Evolutionary conservation across 1,140 invertebrate species (phyloP), one percentile per base, ranked within the genome.

Genomic region (Drosophila novamexicana): DNA sequence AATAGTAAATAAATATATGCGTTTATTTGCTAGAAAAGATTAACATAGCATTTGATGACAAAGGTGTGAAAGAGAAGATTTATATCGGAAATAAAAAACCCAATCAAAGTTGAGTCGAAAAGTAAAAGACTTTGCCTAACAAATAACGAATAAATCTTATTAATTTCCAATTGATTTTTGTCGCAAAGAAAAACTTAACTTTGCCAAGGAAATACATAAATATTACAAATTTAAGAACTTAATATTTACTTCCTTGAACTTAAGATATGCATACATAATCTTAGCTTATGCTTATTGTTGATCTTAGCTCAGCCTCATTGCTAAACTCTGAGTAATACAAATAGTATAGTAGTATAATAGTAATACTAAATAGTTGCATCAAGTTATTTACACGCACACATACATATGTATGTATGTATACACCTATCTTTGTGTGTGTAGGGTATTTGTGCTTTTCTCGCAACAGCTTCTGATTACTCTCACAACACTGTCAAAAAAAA

Each of bases 311-410:
- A 47, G 37, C 32, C 36, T 6, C 9, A 18, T 44, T 36, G 39
- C 47, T 36, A n/a, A 56, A 39, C 18, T 54, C 61, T 50, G 52
- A 50, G 22, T 65, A 57, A 71, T 56, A 14, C 40, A n/a, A n/a
- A n/a, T n/a, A n/a, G n/a, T n/a, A n/a, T n/a, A n/a, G n/a, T n/a
- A n/a, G n/a, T n/a, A n/a, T n/a, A n/a, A n/a, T n/a, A 50, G 22
- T 65, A 57, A 71, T 56, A 14, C 40, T 58, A 49, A 39, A 58
- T 39, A 49, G 29, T 57, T 66, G 53, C 53, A 47, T 47, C 34
- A 44, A 6, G 45, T 49, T 22, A 49, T 49, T 16, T 32, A 7
- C 10, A 54, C 12, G 40, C 14, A 40, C 14, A n/a, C 18, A 58
- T 18, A 18, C 18, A 18, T 18, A 18, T 18, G 1, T 18, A 18